These are phyloP conservation scores for Marcusenius ussheri DNA, from an alignment of 2,113 vertebrate species.

Conservation along the genomic window DNA sequence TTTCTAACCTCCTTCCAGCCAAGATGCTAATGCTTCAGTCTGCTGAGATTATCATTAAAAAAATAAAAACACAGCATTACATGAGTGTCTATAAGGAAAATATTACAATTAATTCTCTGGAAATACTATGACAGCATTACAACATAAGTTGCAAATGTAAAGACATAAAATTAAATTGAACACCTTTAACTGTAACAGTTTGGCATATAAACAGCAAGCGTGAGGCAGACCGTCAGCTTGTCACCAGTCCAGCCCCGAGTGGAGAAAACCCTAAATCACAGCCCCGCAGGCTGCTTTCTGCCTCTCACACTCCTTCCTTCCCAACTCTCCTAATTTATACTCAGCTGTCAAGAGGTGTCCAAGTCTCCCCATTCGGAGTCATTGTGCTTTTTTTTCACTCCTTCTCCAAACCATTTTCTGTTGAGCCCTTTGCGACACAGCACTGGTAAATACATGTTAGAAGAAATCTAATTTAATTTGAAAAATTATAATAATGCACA, in stretches of 20 bases:
- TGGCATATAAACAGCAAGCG: neutral
- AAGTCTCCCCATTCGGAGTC: neutral
- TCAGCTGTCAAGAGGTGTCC: neutral
- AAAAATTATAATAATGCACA: neutral
- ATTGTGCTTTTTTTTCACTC: neutral
- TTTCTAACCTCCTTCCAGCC: neutral
- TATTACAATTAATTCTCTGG: neutral
- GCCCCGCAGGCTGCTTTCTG: neutral
- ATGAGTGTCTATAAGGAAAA: neutral
- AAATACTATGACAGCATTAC: neutral
- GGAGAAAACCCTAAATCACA: neutral
- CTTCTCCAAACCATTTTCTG: neutral
- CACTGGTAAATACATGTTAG: neutral
- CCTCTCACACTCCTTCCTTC: neutral
- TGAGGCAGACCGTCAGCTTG: neutral
- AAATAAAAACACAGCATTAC: neutral
- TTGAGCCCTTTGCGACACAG: neutral
- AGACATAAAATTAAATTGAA: neutral
- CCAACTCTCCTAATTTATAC: neutral
- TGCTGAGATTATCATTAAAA: neutral
- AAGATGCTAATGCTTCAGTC: neutral
- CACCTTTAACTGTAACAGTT: neutral
- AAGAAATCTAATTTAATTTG: neutral
- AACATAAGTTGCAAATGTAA: neutral
- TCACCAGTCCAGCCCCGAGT: neutral